Percentiles rank a stretch among this genome's conserved stretches.
Conservation (phyloP, 2,888 invertebrate species). For the Acrobasis consociella region DNA sequence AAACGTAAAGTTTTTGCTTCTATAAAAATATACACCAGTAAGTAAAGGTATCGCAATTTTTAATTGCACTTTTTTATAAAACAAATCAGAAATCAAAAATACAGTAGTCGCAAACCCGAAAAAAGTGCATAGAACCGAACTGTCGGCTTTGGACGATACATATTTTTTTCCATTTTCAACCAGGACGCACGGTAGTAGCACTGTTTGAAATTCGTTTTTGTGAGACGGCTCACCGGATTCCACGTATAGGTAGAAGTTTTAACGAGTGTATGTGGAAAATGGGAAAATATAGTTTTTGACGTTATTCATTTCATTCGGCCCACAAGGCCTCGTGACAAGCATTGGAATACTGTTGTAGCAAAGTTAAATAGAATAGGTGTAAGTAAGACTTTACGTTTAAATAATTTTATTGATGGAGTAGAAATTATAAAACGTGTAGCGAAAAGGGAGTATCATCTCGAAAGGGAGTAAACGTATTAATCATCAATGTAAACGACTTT, state of each 20-base stretch:
- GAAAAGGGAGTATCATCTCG: too few relatives aligned
- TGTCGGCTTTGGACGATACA: slow-evolving; percentile 59
- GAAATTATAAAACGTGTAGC: too few relatives aligned
- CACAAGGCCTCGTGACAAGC: too few relatives aligned
- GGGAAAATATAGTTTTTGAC: slow-evolving; percentile 9
- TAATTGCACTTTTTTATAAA: background rate
- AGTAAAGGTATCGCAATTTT: background rate
- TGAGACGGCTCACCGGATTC: slow-evolving; percentile 18
- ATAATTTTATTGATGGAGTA: too few relatives aligned
- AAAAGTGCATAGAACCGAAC: slow-evolving; percentile 43
- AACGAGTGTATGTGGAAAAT: slow-evolving; percentile 20
- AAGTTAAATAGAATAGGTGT: too few relatives aligned
- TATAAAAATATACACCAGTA: too few relatives aligned
- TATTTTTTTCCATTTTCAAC: slow-evolving; percentile 28
- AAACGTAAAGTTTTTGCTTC: too few relatives aligned
- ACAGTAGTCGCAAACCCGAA: slow-evolving; percentile 40
- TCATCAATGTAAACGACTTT: too few relatives aligned
- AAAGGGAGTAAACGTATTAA: too few relatives aligned
- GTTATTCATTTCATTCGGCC: slow-evolving; percentile 9
- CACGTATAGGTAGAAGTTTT: slow-evolving; percentile 24
- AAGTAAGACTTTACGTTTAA: too few relatives aligned
- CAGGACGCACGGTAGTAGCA: slow-evolving; percentile 10
- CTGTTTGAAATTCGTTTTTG: slow-evolving; percentile 24
- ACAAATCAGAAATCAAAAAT: slow-evolving; percentile 24
- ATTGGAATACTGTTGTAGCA: too few relatives aligned